Evolutionary conservation across 1,140 invertebrate species (phyloP), one percentile per base, ranked within the genome.

Genomic region (Bombyx mori): DNA sequence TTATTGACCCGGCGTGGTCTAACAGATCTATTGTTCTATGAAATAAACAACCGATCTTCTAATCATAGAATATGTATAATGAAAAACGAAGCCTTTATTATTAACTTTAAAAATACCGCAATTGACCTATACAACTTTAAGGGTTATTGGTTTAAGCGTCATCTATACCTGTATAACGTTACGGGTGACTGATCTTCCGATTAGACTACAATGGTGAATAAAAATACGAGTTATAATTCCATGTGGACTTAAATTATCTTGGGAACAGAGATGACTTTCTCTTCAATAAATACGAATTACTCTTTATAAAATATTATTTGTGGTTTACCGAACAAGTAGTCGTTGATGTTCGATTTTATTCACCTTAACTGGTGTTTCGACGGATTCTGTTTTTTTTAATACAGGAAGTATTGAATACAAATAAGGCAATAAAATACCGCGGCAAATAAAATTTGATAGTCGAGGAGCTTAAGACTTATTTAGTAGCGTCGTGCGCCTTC

Each of bases 361-460:
- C 42, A 10, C 26, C 26, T 26, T 10, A 49, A 42, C 26, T 45
- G 42, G 26, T 26, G 49, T 53, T 56, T 54, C 50, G 57, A 56
- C 44, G 35, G 45, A 66, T 66, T 59, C 58, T 57, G 61, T 60
- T 35, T 18, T 18, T 62, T 64, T 62, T 58, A 65, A 69, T 61
- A 60, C 64, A 69, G 66, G 68, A 70, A 77, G 61, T 73, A 78
- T 78, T 71, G 79, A 79, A 82, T 82, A 85, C 72, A 75, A 79
- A 84, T 80, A 58, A 73, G 71, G 66, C 61, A 73, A 75, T 81
- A 82, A 77, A 77, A 62, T 61, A 68, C 56, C 59, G 63, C 61
- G 71, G 70, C 63, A 68, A 70, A 84, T 81, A 75, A 74, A 75
- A 70, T 73, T 75, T 80, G 71, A 79, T 82, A 73, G 68, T 73